These are phyloP conservation scores for Dicrostonyx torquatus DNA, from an alignment of 2,797 vertebrate genomes.

Conservation along the genomic window DNA sequence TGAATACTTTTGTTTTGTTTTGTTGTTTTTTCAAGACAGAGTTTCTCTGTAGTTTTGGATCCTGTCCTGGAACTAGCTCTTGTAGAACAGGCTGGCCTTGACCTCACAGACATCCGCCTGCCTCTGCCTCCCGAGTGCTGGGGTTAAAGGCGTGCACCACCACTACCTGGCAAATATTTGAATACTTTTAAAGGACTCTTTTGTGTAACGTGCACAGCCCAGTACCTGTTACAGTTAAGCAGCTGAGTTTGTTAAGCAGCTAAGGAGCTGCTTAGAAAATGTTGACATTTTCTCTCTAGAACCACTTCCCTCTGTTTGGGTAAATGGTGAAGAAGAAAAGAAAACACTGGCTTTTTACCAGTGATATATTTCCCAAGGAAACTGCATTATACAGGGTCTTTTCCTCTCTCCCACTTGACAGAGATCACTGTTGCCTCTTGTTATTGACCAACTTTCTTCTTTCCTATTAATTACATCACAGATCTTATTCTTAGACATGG, in stretches of 20 bases:
- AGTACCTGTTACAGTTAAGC: not conserved
- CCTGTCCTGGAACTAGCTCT: no score
- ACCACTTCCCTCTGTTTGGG: not conserved
- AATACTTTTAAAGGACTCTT: not conserved
- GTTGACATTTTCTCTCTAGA: not conserved
- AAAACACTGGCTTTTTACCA: not conserved
- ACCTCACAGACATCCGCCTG: no score
- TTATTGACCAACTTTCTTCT: not conserved
- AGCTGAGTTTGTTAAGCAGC: no score
- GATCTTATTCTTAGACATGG: not conserved
- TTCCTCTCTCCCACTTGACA: not conserved
- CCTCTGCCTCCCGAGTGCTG: no score
- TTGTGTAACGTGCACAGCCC: not conserved
- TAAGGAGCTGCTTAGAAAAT: not conserved
- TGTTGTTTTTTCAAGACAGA: no score
- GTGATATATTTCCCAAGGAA: not conserved
- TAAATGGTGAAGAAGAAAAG: constrained; percentile 11
- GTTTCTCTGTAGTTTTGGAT: no score
- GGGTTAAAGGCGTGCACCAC: no score
- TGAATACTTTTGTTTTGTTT: not conserved
- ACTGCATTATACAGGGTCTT: not conserved
- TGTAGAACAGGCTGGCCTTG: no score
- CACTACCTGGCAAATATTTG: not conserved
- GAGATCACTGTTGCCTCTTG: not conserved
- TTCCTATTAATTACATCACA: not conserved